Evolutionary conservation across 2,113 vertebrate genomes (phyloP).

Genomic region (Microtus ochrogaster): DNA sequence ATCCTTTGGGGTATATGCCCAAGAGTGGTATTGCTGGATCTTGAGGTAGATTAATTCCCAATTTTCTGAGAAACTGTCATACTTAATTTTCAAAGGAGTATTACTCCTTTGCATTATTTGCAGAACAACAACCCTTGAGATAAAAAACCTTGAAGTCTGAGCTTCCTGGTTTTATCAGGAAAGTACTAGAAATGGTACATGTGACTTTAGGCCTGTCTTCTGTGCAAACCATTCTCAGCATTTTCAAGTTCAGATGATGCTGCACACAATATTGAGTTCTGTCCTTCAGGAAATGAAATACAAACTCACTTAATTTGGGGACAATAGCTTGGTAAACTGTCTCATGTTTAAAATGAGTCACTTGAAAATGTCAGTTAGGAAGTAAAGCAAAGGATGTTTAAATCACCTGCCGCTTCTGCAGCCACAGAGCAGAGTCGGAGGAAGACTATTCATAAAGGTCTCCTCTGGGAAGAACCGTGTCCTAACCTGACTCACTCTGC

Average conservation of each 20-base stretch:
- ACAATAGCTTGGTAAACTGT: neutral
- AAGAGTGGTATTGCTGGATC: no score
- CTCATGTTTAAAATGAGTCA: neutral
- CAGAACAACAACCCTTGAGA: neutral
- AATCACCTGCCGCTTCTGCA: neutral
- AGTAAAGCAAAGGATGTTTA: neutral
- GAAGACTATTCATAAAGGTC: neutral
- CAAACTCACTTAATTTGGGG: neutral
- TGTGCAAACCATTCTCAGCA: neutral
- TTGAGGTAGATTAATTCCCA: no score
- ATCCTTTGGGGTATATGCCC: no score
- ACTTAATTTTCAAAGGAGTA: no score
- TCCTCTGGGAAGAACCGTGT: neutral
- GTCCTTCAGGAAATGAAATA: neutral
- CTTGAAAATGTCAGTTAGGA: slow-evolving; percentile 17
- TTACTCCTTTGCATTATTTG: neutral
- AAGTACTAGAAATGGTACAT: neutral
- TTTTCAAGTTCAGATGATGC: slow-evolving; percentile 14
- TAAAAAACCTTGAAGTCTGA: neutral
- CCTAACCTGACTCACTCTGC: neutral
- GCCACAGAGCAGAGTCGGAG: neutral
- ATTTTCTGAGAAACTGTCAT: no score
- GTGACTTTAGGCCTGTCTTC: neutral
- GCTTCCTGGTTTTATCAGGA: neutral
- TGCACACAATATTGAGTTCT: neutral